Evolutionary conservation across 2,888 invertebrate genomes (phyloP), one percentile per base, ranked within the genome.

Genomic region (Dorcus hopei): DNA sequence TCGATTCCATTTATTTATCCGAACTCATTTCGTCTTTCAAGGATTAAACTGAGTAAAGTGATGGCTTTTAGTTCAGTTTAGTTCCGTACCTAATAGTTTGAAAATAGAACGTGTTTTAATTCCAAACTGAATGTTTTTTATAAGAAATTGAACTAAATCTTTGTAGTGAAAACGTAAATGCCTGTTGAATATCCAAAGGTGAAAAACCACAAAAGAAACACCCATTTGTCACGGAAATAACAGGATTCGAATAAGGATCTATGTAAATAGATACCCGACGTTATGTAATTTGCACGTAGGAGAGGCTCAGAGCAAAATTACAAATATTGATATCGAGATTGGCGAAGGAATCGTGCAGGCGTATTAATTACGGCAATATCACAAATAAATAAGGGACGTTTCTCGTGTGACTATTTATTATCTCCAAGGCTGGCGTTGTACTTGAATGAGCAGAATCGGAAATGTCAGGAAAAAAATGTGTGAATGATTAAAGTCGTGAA

Each of bases 401-500:
- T 38, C 50, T 50, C 50, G 50, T 50, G 50, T 50, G 38, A 50
- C 50, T 50, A 50, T 50, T 50, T 50, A 50, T 50, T 50, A 50
- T 50, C 14, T 50, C 38, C 39, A 50, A 50, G 50, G 50, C 38
- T 50, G 38, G 50, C 45, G 45, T 45, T 45, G 45, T 45, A 45
- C 14, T 45, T 45, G n/a, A 45, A 19, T 45, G 45, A 45, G 14
- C 45, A 45, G 45, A 9, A 5, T 41, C 14, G 23, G 45, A 45
- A 45, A 45, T 45, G 45, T 45, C 45, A 23, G 45, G 39, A 19
- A 9, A 38, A 49, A 49, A 49, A 50, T 19, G 39, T 50, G 39
- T 50, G 50, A 50, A 23, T 50, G 50, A 50, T 50, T 50, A 50
- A 50, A 50, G 50, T 50, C 50, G 50, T 50, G 50, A 50, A 50